phyloP scores from a whole-genome alignment of 2,113 vertebrate genomes.

The Apaloderma vittatum region DNA sequence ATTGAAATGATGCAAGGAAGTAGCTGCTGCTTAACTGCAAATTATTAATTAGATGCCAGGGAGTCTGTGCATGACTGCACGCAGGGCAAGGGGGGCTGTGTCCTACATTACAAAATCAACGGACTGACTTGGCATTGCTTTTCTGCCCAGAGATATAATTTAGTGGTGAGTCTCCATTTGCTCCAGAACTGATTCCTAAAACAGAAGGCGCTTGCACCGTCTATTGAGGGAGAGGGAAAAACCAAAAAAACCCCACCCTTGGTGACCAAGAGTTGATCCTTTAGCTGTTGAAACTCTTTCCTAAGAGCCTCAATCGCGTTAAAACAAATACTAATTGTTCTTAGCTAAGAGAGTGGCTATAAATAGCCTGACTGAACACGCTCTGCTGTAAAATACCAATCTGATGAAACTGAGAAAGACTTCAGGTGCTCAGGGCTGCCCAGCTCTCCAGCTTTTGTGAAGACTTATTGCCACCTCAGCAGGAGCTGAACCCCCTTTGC shows the following conservation, averaged over 20 bases:
- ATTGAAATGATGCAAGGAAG: constrained; percentile 56
- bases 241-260: background rate
- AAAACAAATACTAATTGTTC: constrained; percentile 47
- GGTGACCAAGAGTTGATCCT: background rate
- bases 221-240: background rate
- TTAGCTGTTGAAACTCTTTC: constrained; percentile 42
- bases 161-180: background rate
- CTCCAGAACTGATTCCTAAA: background rate
- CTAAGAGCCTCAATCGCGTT: background rate
- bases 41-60: constrained; percentile 72
- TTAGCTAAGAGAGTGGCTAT: background rate
- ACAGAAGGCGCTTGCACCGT: background rate
- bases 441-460: constrained; percentile 9
- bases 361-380: background rate
- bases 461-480: background rate
- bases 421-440: background rate
- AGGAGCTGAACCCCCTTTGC: constrained; percentile 1
- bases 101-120: constrained; percentile 56
- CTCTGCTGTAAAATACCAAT: constrained; percentile 13
- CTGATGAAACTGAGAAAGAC: background rate
- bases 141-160: constrained; percentile 48
- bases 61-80: constrained; percentile 49
- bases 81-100: constrained; percentile 37
- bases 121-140: background rate
- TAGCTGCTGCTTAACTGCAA: constrained; percentile 14